Base-by-base conservation (phyloP, 2,888 invertebrate species). In the Tachina fera region DNA sequence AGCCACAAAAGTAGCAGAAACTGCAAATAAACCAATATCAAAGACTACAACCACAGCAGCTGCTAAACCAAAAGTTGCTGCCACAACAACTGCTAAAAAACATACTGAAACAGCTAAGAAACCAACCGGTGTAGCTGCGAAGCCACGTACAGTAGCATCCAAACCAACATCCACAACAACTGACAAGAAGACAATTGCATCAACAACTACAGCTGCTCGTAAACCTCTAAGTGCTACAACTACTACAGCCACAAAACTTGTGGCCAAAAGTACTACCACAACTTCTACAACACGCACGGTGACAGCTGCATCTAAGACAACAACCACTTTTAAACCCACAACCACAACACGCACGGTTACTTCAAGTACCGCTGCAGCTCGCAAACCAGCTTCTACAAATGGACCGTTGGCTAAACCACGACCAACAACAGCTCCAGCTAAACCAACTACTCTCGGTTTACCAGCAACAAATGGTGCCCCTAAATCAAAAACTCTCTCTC, bases 401-500 rank as follows among this genome's bases (percentile, higher is more conserved):
- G 78, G 84, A 49, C 58, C 88, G 58, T 65, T 86, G n/a, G 60
- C 87, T 10, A 90, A 89, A 79, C 83, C 90, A 53, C 90, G 90
- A 47, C 83, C 87, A 19, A 58, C 76, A 53, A 67, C 72, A 45
- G 79, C 84, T n/a, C 82, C 87, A 63, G 87, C 83, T 71, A 90
- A 90, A 83, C 87, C 90, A 11, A 88, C 86, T n/a, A 87, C 88
- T 11, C 83, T 89, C n/a, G 88, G 87, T 16, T 82, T 88, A 11
- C 49, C 86, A 60, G 79, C 84, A 47, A 83, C 89, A 49, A 87
- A 89, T 83, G 90, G 83, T 56, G 85, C 89, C 43, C 87, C 89
- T 67, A 92, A 91, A 87, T 87, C 91, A 22, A 90, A 90, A 86
- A 72, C 88, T 43, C 85, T 88, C 58, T 92, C 92, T 13, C 92